Evolutionary conservation across 1,140 invertebrate species (phyloP).

Genomic region (Drosophila sulfurigaster): DNA sequence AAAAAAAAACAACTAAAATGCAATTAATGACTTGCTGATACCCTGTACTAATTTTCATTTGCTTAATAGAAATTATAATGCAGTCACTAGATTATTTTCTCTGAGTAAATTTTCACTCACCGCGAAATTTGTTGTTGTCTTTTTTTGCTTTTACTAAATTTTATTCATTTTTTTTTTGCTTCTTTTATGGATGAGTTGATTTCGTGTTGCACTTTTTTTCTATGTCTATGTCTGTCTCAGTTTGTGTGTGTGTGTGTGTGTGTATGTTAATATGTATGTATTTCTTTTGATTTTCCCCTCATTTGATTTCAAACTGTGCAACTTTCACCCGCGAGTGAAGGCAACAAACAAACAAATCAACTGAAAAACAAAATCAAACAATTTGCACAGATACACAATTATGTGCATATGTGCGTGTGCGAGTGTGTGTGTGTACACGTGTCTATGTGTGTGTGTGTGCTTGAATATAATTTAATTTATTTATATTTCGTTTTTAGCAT

Average conservation of each 20-base stretch:
- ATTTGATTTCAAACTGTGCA: conserved; percentile 67
- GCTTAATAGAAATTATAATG: no score
- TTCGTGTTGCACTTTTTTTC: conserved; percentile 60
- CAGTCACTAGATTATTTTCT: no score
- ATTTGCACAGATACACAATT: conserved; percentile 12
- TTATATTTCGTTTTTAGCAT: conserved; percentile 43
- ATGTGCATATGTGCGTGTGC: not conserved
- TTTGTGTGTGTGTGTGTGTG: not conserved
- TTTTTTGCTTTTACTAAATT: conserved; percentile 10
- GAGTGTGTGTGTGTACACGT: not conserved
- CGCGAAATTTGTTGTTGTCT: conserved; percentile 12
- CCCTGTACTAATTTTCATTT: conserved; percentile 1
- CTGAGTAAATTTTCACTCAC: conserved; percentile 36
- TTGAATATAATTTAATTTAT: conserved; percentile 41
- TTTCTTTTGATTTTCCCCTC: conserved; percentile 53
- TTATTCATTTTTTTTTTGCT: conserved; percentile 9
- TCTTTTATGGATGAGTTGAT: conserved; percentile 58
- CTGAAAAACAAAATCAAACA: conserved; percentile 40
- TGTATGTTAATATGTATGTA: conserved; percentile 36
- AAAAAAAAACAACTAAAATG: conserved; percentile 20
- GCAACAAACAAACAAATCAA: conserved; percentile 59
- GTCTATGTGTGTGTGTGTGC: not conserved
- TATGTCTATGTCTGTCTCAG: not conserved
- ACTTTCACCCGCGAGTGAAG: conserved; percentile 64
- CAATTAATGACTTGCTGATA: not conserved